phyloP scores from a whole-genome alignment of 2,888 invertebrate genomes.

The Andrena hattorfiana region DNA sequence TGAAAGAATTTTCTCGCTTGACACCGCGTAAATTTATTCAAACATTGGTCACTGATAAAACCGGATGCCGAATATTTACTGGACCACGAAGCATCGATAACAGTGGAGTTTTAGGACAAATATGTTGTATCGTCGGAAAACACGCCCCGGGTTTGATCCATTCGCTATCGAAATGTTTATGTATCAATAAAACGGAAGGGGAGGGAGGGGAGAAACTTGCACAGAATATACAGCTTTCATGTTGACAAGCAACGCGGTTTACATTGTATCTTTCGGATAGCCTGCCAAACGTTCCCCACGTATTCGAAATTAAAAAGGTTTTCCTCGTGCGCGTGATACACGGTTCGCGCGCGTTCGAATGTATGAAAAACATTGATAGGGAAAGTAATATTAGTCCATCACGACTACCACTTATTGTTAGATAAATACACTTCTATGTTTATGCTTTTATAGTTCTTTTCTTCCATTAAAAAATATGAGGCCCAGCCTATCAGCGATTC shows the following conservation, averaged over 20 bases:
- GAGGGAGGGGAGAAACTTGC: not conserved
- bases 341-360: not conserved
- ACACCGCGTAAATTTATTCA: not conserved
- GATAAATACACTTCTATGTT: not conserved
- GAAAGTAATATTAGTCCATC: not conserved
- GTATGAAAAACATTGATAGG: conserved; percentile 5
- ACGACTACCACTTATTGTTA: not conserved
- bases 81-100: not conserved
- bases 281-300: conserved; percentile 30
- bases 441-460: not conserved
- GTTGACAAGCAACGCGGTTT: conserved; percentile 10
- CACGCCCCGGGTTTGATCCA: conserved; percentile 14
- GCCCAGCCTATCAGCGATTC: not conserved
- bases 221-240: conserved; percentile 2
- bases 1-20: not conserved
- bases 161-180: conserved; percentile 22
- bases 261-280: conserved; percentile 29
- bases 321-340: not conserved
- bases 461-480: no score
- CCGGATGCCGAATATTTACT: conserved; percentile 6
- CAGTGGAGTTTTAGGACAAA: conserved; percentile 6
- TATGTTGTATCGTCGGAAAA: conserved; percentile 12
- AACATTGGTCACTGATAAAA: not conserved
- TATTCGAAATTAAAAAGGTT: conserved; percentile 15
- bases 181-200: not conserved